phyloP scores from a whole-genome alignment of 2,888 invertebrate species.

The Melanostoma scalare region DNA sequence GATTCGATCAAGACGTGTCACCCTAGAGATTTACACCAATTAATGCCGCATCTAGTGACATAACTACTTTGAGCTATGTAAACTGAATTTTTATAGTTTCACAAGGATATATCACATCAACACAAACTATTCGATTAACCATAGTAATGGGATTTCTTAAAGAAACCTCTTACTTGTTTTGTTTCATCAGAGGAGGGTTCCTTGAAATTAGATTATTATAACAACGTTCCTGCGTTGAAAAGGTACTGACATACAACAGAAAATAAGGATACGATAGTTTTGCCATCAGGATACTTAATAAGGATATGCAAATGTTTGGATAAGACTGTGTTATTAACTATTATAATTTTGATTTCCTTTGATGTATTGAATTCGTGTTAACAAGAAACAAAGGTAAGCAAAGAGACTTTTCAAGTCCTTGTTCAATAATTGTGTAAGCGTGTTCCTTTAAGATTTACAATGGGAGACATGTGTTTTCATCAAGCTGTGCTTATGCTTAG shows the following conservation, averaged over 20 bases:
- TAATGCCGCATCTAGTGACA: conserved; percentile 74
- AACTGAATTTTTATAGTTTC: conserved; percentile 65
- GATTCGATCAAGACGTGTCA: conserved; percentile 69
- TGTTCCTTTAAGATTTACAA: conserved; percentile 5
- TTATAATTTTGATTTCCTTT: conserved; percentile 50
- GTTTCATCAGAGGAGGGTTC: background rate
- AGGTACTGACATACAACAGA: background rate
- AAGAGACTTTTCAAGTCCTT: conserved; percentile 44
- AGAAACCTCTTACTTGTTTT: conserved; percentile 5
- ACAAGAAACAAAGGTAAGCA: conserved; percentile 11
- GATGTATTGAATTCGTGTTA: conserved; percentile 49
- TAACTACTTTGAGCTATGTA: conserved; percentile 55
- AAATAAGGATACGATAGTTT: conserved; percentile 52
- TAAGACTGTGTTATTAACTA: conserved; percentile 41
- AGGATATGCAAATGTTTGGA: conserved; percentile 63
- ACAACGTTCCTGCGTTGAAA: too few relatives aligned
- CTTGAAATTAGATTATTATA: background rate
- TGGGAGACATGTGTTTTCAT: too few relatives aligned
- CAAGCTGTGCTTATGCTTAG: too few relatives aligned
- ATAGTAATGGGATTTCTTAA: conserved; percentile 45
- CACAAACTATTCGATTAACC: conserved; percentile 57
- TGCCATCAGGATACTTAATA: conserved; percentile 38
- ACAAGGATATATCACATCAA: conserved; percentile 18
- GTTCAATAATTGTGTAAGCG: conserved; percentile 3
- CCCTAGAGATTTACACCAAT: conserved; percentile 78